phyloP scores from a whole-genome alignment of 2,113 vertebrate genomes.

The Pterocles gutturalis region DNA sequence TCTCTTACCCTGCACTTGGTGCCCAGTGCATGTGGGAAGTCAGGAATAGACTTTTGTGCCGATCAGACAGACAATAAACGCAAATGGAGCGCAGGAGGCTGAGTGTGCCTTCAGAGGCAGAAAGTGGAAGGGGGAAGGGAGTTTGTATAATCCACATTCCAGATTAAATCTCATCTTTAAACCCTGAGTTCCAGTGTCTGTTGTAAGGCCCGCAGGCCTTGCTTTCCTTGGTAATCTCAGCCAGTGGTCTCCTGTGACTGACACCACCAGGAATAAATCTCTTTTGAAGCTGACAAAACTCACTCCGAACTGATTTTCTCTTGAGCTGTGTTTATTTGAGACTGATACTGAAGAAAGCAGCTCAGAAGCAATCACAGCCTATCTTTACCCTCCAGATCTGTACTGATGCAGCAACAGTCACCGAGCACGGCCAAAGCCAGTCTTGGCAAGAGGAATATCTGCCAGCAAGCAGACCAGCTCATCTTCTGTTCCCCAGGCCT shows the following conservation, averaged over 20 bases:
- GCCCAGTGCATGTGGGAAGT: not conserved
- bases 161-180: constrained; percentile 45
- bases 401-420: not conserved
- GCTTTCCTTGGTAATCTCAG: constrained; percentile 33
- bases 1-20: not conserved
- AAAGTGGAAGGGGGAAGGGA: not conserved
- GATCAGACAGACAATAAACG: not conserved
- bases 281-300: constrained; percentile 54
- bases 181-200: not conserved
- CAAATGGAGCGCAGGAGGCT: not conserved
- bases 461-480: not conserved
- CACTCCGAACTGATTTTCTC: constrained; percentile 33
- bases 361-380: not conserved
- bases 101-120: not conserved
- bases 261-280: constrained; percentile 17
- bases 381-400: not conserved
- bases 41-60: not conserved
- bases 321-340: not conserved
- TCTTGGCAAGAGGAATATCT: not conserved
- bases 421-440: not conserved
- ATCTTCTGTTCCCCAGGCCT: not conserved
- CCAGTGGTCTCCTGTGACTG: constrained; percentile 14
- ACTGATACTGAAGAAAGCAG: not conserved
- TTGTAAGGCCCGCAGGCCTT: constrained; percentile 45
- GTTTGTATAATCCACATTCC: not conserved